Conservation (phyloP, 1,140 invertebrate species). For the Pseudomyrmex dendroicus region DNA sequence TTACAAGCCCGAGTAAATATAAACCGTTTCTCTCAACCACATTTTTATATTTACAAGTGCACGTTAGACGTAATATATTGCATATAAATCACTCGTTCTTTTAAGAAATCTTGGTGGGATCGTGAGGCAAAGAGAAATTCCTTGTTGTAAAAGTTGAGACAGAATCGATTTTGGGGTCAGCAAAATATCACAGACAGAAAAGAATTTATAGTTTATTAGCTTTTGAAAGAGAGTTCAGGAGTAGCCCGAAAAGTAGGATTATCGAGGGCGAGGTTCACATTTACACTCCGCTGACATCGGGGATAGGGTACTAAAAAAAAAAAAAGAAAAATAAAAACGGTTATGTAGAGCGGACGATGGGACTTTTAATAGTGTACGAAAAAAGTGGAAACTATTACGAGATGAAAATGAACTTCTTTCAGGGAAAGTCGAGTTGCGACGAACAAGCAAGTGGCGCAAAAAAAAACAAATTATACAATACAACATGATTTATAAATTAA, state of each 20-base stretch:
- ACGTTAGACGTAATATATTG: too few relatives aligned
- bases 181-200: slow-evolving; percentile 71
- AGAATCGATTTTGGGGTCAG: slow-evolving; percentile 60
- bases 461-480: too few relatives aligned
- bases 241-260: slow-evolving; percentile 59
- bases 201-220: slow-evolving; percentile 82
- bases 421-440: not conserved
- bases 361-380: slow-evolving; percentile 1
- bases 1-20: too few relatives aligned
- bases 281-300: slow-evolving; percentile 78
- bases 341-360: slow-evolving; percentile 7
- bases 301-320: slow-evolving; percentile 70
- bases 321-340: not conserved
- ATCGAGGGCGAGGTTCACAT: slow-evolving; percentile 80
- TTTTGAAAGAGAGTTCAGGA: slow-evolving; percentile 72
- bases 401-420: not conserved
- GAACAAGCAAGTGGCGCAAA: not conserved
- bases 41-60: too few relatives aligned
- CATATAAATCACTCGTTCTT: too few relatives aligned
- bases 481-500: too few relatives aligned
- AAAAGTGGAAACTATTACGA: slow-evolving; percentile 8
- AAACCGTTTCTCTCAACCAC: too few relatives aligned
- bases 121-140: not conserved
- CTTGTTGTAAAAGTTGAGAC: slow-evolving; percentile 48
- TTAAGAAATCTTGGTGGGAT: too few relatives aligned